phyloP scores from a whole-genome alignment of 2,888 invertebrate species.

The Brachynemurus nebulosus region DNA sequence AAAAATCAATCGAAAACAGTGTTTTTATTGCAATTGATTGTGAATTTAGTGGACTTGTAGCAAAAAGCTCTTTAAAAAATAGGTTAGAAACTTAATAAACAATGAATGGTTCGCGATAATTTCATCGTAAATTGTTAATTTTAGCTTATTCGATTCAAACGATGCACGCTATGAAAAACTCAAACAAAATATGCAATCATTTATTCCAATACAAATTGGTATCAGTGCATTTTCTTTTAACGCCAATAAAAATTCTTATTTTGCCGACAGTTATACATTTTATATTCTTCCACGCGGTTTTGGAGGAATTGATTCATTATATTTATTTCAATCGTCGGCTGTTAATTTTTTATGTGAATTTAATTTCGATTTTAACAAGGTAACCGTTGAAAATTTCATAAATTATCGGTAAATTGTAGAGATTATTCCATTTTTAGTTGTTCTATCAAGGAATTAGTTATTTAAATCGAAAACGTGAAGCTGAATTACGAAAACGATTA shows the following conservation, averaged over 20 bases:
- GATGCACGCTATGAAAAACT: constrained; percentile 40
- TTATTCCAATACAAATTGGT: constrained; percentile 54
- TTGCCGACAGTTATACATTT: constrained; percentile 49
- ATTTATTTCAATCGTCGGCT: constrained; percentile 48
- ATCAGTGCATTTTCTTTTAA: constrained; percentile 48
- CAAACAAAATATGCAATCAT: constrained; percentile 32
- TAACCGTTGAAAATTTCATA: constrained; percentile 24
- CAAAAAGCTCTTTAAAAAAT: constrained; percentile 33
- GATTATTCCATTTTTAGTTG: constrained; percentile 36
- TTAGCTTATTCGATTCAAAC: constrained; percentile 44
- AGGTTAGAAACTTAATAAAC: constrained; percentile 32
- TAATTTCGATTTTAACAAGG: constrained; percentile 66
- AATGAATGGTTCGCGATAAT: background rate
- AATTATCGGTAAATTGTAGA: background rate
- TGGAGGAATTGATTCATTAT: constrained; percentile 42
- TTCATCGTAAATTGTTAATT: constrained; percentile 19
- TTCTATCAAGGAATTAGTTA: constrained; percentile 53
- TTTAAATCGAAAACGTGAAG: constrained; percentile 42
- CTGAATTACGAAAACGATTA: constrained; percentile 27
- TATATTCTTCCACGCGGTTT: constrained; percentile 51
- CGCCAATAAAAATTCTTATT: constrained; percentile 41
- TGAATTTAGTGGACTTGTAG: constrained; percentile 47
- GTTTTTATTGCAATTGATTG: constrained; percentile 55
- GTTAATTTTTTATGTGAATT: constrained; percentile 47
- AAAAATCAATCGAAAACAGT: constrained; percentile 38